Evolutionary conservation across 2,113 vertebrate genomes (phyloP), one percentile per base, ranked within the genome.

Genomic region (Mirza zaza): DNA sequence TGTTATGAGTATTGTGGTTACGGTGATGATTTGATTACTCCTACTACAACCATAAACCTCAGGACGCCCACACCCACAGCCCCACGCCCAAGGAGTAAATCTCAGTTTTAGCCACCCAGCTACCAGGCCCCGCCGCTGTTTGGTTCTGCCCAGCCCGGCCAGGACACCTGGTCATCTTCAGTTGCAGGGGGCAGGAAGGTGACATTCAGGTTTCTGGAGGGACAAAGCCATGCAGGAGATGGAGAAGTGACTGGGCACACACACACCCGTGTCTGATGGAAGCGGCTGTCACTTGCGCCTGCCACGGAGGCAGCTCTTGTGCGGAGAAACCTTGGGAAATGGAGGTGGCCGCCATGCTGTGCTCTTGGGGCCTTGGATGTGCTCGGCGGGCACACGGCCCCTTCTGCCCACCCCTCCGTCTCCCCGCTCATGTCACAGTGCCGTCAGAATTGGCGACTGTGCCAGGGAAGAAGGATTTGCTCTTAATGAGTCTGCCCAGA

Each of bases 401-500:
- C 75, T 20, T 14, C 55, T 63, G 61, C 52, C 6, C 27, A 29
- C 8, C 76, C 39, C 8, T 13, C 34, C 14, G 8, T 21, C 88
- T 8, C 12, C 9, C 0, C 27, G 39, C 86, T 83, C 55, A 20
- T 34, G 55, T 55, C 81, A n/a, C 32, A 15, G 2, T 79, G 18
- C 71, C 55, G 3, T 89, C 89, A 57, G 61, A 45, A 67, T 21
- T 1, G 1, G 73, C 0, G 0, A 42, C 2, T 3, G 59, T 4
- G 1, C 42, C 27, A 5, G 45, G 5, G 67, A 15, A 73, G 59
- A 73, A 87, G 92, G 89, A 68, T 97, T 70, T 95, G 63, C 71
- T 90, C 29, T 82, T 91, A 92, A 90, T 90, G 90, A 93, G 29
- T 61, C 83, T 89, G 86, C 52, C 57, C 48, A 36, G 42, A 42